Conservation (phyloP, 2,113 vertebrate genomes). For the Pachyramphus minor region DNA sequence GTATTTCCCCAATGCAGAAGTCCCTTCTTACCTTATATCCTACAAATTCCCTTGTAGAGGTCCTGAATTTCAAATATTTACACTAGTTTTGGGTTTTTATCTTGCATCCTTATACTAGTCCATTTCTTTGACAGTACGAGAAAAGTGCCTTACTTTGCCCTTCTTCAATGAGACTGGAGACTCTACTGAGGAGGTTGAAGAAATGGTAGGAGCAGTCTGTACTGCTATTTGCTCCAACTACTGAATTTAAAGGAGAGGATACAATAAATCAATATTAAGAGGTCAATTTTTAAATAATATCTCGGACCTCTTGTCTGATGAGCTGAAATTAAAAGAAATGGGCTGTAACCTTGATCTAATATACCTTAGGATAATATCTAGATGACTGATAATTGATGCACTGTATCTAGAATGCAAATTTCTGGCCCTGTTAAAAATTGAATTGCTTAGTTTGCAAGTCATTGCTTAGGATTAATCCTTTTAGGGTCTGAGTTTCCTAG, state of each 20-base stretch:
- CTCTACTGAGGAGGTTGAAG: not conserved
- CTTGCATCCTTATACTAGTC: not conserved
- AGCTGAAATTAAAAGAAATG: not conserved
- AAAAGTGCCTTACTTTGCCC: not conserved
- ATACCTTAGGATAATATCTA: not conserved
- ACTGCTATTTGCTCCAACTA: not conserved
- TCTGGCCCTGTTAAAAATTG: not conserved
- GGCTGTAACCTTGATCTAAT: not conserved
- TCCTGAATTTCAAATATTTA: not conserved
- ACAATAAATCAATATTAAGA: not conserved
- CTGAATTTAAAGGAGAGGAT: not conserved
- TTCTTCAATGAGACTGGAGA: not conserved
- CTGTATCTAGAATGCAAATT: not conserved
- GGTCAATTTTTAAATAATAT: not conserved
- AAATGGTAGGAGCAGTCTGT: not conserved
- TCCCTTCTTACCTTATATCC: not conserved
- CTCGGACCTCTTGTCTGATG: not conserved
- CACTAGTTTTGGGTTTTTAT: not conserved
- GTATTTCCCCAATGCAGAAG: not conserved
- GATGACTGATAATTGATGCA: not conserved
- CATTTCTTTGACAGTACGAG: not conserved
- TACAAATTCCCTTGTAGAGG: not conserved
- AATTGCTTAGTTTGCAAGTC: not conserved
- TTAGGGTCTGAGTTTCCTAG: not conserved
- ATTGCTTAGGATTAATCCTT: not conserved